These are phyloP conservation scores for Buteo buteo DNA, from an alignment of 2,113 vertebrate species.

Conservation along the genomic window DNA sequence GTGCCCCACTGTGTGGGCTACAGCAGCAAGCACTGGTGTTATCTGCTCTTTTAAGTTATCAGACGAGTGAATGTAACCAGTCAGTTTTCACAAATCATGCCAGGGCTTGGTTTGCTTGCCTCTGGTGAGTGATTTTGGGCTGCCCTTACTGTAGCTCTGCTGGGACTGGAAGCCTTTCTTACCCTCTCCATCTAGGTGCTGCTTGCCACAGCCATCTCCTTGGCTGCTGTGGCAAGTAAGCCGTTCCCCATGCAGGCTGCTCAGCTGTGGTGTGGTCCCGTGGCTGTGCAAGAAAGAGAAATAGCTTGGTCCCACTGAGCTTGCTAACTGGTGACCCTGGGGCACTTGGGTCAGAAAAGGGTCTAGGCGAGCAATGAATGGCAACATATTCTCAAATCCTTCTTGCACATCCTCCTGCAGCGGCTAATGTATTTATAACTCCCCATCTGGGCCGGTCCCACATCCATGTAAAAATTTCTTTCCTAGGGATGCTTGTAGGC, in stretches of 20 bases:
- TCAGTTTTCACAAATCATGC: background rate
- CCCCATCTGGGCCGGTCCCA: background rate
- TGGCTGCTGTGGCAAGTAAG: background rate
- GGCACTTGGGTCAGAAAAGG: background rate
- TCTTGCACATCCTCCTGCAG: background rate
- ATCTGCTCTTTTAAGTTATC: background rate
- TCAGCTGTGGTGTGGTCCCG: background rate
- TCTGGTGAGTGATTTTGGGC: background rate
- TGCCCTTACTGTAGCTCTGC: background rate
- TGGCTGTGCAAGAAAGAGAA: background rate
- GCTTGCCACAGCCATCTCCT: background rate
- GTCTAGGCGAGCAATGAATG: background rate
- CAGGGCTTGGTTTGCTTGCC: background rate
- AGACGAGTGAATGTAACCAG: background rate
- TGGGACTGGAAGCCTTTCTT: background rate
- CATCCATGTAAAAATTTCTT: background rate
- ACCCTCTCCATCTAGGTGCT: accelerated
- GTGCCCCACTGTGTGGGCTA: background rate
- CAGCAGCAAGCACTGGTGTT: accelerated
- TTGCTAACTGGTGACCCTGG: background rate
- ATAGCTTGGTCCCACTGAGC: background rate
- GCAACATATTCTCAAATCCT: background rate
- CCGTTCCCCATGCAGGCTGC: accelerated
- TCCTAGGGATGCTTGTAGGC: background rate
- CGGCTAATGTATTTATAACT: background rate